Evolutionary conservation across 2,888 invertebrate species (phyloP).

Genomic region (Nymphalis urticae): DNA sequence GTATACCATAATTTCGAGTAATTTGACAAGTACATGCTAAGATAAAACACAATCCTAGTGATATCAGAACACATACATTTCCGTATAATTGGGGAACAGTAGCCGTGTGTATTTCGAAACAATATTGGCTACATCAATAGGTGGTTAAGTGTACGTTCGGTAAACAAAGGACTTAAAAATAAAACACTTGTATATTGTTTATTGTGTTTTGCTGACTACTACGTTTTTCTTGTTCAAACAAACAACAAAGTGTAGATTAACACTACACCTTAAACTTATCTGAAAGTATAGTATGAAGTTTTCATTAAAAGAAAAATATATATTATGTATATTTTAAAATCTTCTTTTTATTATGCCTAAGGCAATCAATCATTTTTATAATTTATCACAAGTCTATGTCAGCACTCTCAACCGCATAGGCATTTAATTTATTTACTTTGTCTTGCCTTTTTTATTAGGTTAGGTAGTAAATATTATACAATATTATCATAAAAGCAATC

Average conservation of each 20-base stretch:
- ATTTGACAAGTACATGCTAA: no score
- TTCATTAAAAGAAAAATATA: no score
- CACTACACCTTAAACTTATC: no score
- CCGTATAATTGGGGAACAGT: not conserved
- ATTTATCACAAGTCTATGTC: not conserved
- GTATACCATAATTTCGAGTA: no score
- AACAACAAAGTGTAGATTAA: no score
- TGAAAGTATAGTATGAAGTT: no score
- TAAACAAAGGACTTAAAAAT: constrained; percentile 29
- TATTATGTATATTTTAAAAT: no score
- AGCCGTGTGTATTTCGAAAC: not conserved
- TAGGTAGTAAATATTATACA: no score
- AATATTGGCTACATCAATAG: constrained; percentile 23
- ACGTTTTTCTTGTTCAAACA: not conserved
- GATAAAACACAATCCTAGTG: not conserved
- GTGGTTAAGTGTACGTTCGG: constrained; percentile 14
- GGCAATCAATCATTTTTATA: not conserved
- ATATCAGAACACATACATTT: constrained; percentile 2
- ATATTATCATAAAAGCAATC: no score
- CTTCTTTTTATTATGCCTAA: not conserved
- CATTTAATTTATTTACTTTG: no score
- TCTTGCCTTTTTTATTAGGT: no score
- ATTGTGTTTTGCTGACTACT: not conserved
- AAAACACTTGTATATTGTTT: constrained; percentile 7
- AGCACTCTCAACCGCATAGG: not conserved